Percentiles rank a stretch among this genome's conserved stretches.
Conservation (phyloP, 2,113 vertebrate species). For the Tichodroma muraria region DNA sequence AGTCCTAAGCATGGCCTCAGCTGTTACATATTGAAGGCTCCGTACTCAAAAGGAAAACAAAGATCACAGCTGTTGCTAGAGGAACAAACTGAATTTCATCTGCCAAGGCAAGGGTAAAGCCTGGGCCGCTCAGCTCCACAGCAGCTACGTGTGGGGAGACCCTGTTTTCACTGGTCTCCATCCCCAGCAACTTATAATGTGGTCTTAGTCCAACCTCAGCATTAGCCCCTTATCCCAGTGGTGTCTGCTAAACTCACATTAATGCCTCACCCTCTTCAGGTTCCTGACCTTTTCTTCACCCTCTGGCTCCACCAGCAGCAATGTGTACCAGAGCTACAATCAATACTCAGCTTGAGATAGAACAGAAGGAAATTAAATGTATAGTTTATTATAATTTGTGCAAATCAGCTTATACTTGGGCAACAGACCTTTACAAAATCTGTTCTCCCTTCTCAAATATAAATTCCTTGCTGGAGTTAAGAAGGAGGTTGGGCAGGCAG, state of each 20-base stretch:
- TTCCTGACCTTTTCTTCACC: background rate
- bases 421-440: background rate
- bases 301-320: background rate
- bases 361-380: background rate
- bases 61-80: background rate
- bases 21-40: background rate
- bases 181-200: background rate
- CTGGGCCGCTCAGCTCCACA: background rate
- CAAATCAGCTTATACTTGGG: background rate
- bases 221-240: background rate
- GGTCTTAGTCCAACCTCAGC: background rate
- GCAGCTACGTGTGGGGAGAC: fast-evolving
- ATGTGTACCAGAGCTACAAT: background rate
- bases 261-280: background rate
- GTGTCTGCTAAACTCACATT: background rate
- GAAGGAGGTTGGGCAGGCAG: background rate
- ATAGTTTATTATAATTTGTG: background rate
- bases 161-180: background rate
- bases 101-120: background rate
- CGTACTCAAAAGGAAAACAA: background rate
- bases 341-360: background rate
- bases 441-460: background rate
- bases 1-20: background rate
- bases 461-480: background rate
- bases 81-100: background rate